Percentiles rank a stretch among this genome's conserved stretches.
Conservation (phyloP, 2,113 vertebrate species). For the Campylomormyrus tamandua region DNA sequence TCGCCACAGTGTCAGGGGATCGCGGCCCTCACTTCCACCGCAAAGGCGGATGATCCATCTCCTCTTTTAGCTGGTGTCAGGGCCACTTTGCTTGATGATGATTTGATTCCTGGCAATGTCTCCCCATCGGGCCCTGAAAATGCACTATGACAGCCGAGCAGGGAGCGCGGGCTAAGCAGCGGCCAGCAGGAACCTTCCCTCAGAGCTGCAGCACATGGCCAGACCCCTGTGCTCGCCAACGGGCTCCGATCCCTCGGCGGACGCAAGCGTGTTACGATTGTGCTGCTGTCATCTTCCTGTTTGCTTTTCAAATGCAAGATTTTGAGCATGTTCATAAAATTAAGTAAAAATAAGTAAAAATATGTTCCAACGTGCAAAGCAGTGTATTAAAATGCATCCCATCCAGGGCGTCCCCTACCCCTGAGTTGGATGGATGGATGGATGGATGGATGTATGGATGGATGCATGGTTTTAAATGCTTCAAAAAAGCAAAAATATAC, state of each 20-base stretch:
- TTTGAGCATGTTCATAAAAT: not conserved
- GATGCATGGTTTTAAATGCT: not conserved
- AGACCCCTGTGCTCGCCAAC: not conserved
- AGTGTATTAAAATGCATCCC: not conserved
- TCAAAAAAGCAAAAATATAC: not conserved
- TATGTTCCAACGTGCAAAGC: not conserved
- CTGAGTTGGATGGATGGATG: not conserved
- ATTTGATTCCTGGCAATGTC: conserved; percentile 57
- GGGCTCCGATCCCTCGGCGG: not conserved
- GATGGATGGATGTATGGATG: not conserved
- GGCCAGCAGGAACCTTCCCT: not conserved
- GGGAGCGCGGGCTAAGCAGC: not conserved
- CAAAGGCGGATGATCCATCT: conserved; percentile 61
- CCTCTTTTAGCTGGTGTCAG: conserved; percentile 61
- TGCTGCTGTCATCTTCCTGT: not conserved
- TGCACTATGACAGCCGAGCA: conserved; percentile 55
- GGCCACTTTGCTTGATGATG: conserved; percentile 58
- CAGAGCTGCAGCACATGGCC: not conserved
- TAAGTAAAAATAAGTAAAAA: not conserved
- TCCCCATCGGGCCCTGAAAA: conserved; percentile 57
- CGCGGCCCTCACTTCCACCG: conserved; percentile 34
- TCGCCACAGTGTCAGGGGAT: conserved; percentile 41
- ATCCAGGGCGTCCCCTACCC: not conserved
- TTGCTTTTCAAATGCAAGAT: not conserved
- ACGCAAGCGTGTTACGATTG: not conserved